phyloP scores from a whole-genome alignment of 2,113 vertebrate genomes.

The Zosterops japonicus region DNA sequence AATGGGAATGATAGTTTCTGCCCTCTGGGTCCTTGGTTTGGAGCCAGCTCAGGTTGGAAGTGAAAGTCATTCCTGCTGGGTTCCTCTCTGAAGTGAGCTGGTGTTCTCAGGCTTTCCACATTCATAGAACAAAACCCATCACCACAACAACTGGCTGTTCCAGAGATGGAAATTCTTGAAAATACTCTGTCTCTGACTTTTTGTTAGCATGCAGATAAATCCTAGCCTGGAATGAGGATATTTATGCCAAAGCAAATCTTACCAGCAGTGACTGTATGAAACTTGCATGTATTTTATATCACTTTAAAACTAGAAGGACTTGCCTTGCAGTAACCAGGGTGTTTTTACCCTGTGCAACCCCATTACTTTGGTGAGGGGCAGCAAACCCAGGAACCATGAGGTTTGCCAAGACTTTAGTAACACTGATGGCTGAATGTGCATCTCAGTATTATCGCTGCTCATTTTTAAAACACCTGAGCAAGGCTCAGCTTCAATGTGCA shows the following conservation, averaged over 20 bases:
- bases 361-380: rapidly evolving
- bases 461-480: background rate
- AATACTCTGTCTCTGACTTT: background rate
- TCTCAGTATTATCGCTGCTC: background rate
- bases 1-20: background rate
- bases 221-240: background rate
- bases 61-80: background rate
- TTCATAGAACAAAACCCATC: background rate
- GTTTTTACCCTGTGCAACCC: background rate
- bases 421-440: background rate
- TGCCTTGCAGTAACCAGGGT: background rate
- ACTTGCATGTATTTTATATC: background rate
- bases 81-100: background rate
- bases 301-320: background rate
- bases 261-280: background rate
- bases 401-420: background rate
- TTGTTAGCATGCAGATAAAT: background rate
- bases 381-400: background rate
- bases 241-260: background rate
- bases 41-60: constrained; percentile 22
- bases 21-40: background rate
- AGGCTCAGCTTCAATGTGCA: background rate
- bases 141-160: background rate
- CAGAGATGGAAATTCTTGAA: background rate
- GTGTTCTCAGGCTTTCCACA: background rate